Base-by-base conservation (phyloP, 2,113 vertebrate species). In the Amphilophus citrinellus region DNA sequence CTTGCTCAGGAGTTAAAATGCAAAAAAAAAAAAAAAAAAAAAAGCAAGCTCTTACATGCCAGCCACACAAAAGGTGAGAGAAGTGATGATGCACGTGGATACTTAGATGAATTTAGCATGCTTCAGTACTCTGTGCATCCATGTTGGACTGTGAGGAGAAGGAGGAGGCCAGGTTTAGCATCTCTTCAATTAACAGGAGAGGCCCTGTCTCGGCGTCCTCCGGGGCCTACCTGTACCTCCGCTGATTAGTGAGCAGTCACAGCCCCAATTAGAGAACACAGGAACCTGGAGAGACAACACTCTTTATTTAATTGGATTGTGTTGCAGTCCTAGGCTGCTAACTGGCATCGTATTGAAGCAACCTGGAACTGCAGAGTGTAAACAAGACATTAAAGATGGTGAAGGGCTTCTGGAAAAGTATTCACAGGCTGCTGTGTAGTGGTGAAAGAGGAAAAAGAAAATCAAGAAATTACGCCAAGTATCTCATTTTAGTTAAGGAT, bases 221-320 rank as follows among this genome's bases (percentile, higher is more conserved):
- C 86, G 83, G 94, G 93, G 93, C 84, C 93, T 91, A 95, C 94
- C 94, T 95, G 94, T 93, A 89, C 93, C 88, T 84, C 84, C 44
- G 63, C 92, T 92, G 92, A 94, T 96, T 95, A 95, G 93, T 93
- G 93, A 93, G 91, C 94, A 95, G 95, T 96, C 95, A 94, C 94
- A 94, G 94, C 92, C 94, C 95, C 95, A 95, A 95, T 95, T 96
- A 95, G 91, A 93, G 94, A 93, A 91, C 93, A 92, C 89, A 94
- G 90, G 89, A 95, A 92, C 92, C 92, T 89, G 90, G 89, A 92
- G 90, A 94, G 92, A 94, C 93, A 93, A 95, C 92, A 94, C 91
- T 92, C 90, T 89, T 91, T 94, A 89, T 94, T 94, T 95, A 95
- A 96, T 95, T 95, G 95, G 94, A 92, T 92, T 95, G 91, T 91